A percentile compares a stretch with the other conserved stretches of the same genome.
Evolutionary conservation across 2,797 vertebrate species (phyloP).

Genomic region (Adelosebastes latens): DNA sequence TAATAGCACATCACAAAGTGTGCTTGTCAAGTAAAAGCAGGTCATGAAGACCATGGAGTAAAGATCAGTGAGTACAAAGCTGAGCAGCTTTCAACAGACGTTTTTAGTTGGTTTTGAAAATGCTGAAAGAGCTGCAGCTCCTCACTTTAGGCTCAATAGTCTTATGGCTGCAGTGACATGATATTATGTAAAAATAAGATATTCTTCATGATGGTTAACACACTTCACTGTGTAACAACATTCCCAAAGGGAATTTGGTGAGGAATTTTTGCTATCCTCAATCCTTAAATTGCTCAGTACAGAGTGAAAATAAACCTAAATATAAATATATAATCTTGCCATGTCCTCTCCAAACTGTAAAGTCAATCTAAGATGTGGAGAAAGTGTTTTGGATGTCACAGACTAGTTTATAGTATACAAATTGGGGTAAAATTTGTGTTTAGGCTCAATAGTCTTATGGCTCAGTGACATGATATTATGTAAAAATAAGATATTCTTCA

Average conservation of each 20-base stretch:
- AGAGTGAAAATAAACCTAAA: not conserved
- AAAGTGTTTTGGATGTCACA: not conserved
- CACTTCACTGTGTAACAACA: not conserved
- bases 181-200: not conserved
- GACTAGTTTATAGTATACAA: not conserved
- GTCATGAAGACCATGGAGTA: no score
- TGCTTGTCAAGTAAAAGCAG: no score
- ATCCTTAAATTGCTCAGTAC: not conserved
- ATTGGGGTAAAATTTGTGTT: not conserved
- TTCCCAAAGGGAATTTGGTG: not conserved
- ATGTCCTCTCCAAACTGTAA: no score
- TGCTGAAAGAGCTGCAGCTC: no score
- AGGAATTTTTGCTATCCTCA: not conserved
- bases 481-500: not conserved
- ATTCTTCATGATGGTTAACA: not conserved
- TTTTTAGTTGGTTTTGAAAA: no score
- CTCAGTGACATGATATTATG: not conserved
- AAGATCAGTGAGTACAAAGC: no score
- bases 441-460: not conserved
- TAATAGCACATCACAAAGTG: no score
- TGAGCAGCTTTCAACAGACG: no score
- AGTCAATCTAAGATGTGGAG: not conserved
- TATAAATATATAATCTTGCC: not conserved
- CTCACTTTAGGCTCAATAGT: not conserved
- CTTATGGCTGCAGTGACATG: not conserved